phyloP scores from a whole-genome alignment of 2,888 invertebrate species.

The Chrysotoxum bicinctum region DNA sequence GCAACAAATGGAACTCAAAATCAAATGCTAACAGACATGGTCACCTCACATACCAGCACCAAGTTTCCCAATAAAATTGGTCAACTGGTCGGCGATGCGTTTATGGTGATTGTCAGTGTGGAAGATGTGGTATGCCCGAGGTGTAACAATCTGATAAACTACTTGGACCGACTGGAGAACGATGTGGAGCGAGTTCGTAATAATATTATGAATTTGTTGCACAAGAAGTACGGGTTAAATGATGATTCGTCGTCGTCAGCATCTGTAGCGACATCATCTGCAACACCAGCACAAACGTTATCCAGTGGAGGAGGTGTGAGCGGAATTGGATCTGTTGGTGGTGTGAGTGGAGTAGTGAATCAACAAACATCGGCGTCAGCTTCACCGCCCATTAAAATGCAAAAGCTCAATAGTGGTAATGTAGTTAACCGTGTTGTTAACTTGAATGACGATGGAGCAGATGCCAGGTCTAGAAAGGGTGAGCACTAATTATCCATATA shows the following conservation, averaged over 20 bases:
- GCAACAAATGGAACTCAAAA: constrained; percentile 77
- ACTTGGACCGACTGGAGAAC: constrained; percentile 82
- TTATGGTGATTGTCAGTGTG: constrained; percentile 82
- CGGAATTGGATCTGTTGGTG: constrained; percentile 1
- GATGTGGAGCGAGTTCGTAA: constrained; percentile 81
- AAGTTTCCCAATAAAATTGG: constrained; percentile 83
- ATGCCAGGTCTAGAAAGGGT: constrained; percentile 73
- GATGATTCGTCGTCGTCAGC: constrained; percentile 77
- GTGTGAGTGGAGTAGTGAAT: constrained; percentile 30
- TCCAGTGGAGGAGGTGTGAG: constrained; percentile 34
- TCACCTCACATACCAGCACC: constrained; percentile 81
- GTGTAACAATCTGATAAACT: constrained; percentile 82
- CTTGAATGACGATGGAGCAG: constrained; percentile 74
- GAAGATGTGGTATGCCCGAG: constrained; percentile 82
- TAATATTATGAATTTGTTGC: constrained; percentile 79
- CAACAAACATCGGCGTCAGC: constrained; percentile 67
- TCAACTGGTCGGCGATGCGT: constrained; percentile 82
- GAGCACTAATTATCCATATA: constrained; percentile 11
- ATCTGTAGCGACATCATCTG: constrained; percentile 44
- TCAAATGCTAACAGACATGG: constrained; percentile 79
- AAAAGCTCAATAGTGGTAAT: constrained; percentile 79
- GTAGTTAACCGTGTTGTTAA: constrained; percentile 74
- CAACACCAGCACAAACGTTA: constrained; percentile 41
- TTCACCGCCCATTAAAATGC: constrained; percentile 80
- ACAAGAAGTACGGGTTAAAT: constrained; percentile 81